Base-by-base conservation (phyloP, 2,888 invertebrate species). In the Synanthedon andrenaeformis region DNA sequence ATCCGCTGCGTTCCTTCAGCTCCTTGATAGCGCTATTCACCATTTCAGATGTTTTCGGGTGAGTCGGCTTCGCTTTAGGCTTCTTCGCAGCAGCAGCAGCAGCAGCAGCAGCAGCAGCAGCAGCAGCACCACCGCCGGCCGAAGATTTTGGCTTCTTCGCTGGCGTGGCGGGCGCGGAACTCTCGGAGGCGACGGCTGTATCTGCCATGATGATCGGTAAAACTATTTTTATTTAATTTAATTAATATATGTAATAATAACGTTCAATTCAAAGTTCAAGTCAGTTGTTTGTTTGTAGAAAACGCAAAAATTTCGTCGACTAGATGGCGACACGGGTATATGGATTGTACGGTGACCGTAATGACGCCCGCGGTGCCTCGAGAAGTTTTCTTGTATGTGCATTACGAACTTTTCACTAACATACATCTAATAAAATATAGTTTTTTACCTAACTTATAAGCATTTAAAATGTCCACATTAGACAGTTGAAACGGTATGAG, bases 1-100 rank as follows among this genome's bases (percentile, higher is more conserved):
- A 75, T 0, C 86, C 86, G 62, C 85, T 86, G 42, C 84, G 62
- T 0, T 60, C 67, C 13, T 77, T 75, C 0, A 83, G 57, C 2
- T 75, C 78, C 0, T 42, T 61, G 0, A 86, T 58, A 0, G 86
- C 82, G 52, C 79, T 63, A 2, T 67, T 60, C 0, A 86, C 67
- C 86, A 86, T 86, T 0, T 62, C 56, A 57, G 79, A 84, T 0
- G 79, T 82, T 0, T 70, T 68, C 0, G 69, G 69, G 52, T 71
- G 70, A 4, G 68, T 70, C 8, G 85, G 71, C 56, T 74, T 85
- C 65, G 69, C 63, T 48, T 70, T 70, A 1, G 73, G 72, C 57
- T 76, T 70, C 56, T 70, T 74, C 4, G 64, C 62, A 13, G 53
- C 58, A 49, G 58, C 58, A 42, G 63, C 55, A 17, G 58, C 58